Conservation (phyloP, 2,888 invertebrate genomes). For the Tenthredo notha region DNA sequence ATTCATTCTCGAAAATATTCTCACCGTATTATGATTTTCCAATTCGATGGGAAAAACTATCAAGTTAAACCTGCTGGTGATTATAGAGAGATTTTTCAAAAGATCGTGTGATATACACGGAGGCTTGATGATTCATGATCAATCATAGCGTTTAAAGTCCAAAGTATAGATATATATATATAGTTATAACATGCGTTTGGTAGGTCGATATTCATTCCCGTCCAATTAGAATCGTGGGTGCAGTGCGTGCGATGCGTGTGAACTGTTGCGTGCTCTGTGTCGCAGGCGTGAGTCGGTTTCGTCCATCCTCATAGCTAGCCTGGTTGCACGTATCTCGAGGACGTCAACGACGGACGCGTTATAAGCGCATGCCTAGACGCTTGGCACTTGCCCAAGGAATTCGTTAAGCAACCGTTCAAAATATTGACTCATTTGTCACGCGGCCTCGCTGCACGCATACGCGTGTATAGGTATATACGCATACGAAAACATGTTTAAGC, state of each 20-base stretch:
- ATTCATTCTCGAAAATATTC: too few species aligned
- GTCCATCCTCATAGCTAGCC: neutral
- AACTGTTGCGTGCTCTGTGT: constrained; percentile 30
- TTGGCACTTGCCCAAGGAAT: constrained; percentile 45
- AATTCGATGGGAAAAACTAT: too few species aligned
- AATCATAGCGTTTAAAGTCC: constrained; percentile 26
- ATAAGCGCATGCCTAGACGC: constrained; percentile 44
- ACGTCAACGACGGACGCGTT: constrained; percentile 41
- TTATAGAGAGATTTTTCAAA: neutral
- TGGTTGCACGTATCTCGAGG: constrained; percentile 24
- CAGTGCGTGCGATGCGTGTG: constrained; percentile 20
- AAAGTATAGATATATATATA: neutral
- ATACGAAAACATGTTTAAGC: neutral
- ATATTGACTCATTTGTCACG: constrained; percentile 55
- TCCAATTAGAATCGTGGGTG: constrained; percentile 34
- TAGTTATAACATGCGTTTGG: neutral
- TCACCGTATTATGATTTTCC: too few species aligned
- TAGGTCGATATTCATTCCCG: constrained; percentile 18
- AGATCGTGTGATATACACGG: neutral
- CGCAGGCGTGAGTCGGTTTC: neutral
- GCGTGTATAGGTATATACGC: neutral
- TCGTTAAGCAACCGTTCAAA: constrained; percentile 49
- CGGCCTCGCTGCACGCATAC: constrained; percentile 21
- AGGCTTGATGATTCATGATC: constrained; percentile 9
- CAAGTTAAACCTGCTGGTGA: too few species aligned